Base-by-base conservation (phyloP, 2,888 invertebrate species). In the Plebejus melissa region DNA sequence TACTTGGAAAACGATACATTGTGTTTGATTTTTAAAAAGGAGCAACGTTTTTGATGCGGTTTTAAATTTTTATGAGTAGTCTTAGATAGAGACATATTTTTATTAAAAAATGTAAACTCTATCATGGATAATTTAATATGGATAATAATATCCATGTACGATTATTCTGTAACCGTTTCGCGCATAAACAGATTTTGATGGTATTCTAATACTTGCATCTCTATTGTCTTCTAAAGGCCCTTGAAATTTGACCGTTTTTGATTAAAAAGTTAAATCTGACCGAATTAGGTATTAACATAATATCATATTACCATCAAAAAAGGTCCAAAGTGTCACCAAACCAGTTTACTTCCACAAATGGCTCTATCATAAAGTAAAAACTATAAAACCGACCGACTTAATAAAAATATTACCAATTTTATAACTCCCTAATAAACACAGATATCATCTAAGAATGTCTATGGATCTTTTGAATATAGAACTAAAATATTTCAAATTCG, bases 381-480 rank as follows among this genome's bases (percentile, higher is more conserved):
- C 60, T 65, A 65, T 28, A 32, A 46, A 65, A 65, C 28, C 1
- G 28, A 22, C 28, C 22, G 28, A 28, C 60, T 13, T 28, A 65
- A 65, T 65, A 65, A 65, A 65, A 65, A 65, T 65, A 65, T 65
- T 65, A 65, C 22, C 60, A 65, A 28, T 65, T 65, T 28, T 32
- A 65, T 65, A 65, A 65, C 28, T 65, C 28, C 9, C 6, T 11
- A 65, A 65, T 32, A 32, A 65, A 4, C 28, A 2, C 11, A 22
- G 60, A 65, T 65, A 65, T 28, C 60, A 65, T 28, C 60, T 11
- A 28, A 5, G 28, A 28, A 65, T 28, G 22, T 58, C 22, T 58
- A 9, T n/a, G 58, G 16, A 58, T 58, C 22, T 57, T 57, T 57
- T 22, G 22, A 58, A 58, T 57, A 57, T 58, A n/a, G 22, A 22